A percentile compares a stretch with the other conserved stretches of the same genome.
phyloP scores from a whole-genome alignment of 2,113 vertebrate genomes.

The Gymnocephalus cernua region DNA sequence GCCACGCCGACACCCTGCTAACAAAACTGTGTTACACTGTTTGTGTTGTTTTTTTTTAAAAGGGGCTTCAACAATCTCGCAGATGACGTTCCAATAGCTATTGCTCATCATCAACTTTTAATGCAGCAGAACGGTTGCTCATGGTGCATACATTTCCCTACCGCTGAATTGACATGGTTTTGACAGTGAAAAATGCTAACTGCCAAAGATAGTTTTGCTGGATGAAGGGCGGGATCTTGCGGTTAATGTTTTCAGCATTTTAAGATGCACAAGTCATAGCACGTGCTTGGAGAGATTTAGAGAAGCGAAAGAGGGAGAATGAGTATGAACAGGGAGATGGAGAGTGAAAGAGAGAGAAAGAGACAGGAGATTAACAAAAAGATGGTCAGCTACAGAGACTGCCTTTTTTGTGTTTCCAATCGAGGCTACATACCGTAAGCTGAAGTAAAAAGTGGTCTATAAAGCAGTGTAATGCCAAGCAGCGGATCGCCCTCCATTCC shows the following conservation, averaged over 20 bases:
- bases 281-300: constrained; percentile 17
- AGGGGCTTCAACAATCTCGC: constrained; percentile 35
- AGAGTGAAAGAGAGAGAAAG: constrained; percentile 17
- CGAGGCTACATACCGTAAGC: not conserved
- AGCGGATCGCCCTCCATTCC: constrained; percentile 34
- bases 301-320: not conserved
- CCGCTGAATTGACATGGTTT: constrained; percentile 60
- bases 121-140: constrained; percentile 51
- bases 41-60: constrained; percentile 24
- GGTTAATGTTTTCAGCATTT: constrained; percentile 39
- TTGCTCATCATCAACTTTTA: constrained; percentile 60
- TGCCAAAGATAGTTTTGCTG: constrained; percentile 27
- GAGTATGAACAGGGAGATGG: constrained; percentile 14
- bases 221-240: constrained; percentile 37
- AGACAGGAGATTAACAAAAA: constrained; percentile 29
- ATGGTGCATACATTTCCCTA: constrained; percentile 12
- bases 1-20: not conserved
- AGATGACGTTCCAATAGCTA: constrained; percentile 30
- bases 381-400: not conserved
- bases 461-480: constrained; percentile 40
- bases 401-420: constrained; percentile 31
- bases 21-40: constrained; percentile 3
- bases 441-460: constrained; percentile 45
- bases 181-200: constrained; percentile 52
- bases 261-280: constrained; percentile 31